Evolutionary conservation across 2,888 invertebrate genomes (phyloP).

Genomic region (Machimus rusticus): DNA sequence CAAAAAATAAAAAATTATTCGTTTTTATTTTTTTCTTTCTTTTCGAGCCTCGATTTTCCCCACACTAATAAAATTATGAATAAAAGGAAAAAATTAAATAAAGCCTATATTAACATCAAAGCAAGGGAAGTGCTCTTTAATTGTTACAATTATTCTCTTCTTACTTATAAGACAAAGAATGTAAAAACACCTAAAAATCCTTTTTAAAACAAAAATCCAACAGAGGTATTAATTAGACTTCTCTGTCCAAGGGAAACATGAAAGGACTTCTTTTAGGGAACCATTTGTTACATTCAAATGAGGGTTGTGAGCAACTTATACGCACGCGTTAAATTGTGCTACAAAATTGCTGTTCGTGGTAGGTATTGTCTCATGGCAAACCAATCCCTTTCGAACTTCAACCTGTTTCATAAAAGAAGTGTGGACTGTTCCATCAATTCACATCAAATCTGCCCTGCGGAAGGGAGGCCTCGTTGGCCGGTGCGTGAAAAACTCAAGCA

Average conservation of each 20-base stretch:
- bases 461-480: background rate
- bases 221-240: background rate
- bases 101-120: background rate
- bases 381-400: background rate
- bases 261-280: background rate
- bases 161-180: background rate
- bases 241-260: background rate
- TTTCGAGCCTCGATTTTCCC: background rate
- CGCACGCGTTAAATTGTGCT: constrained; percentile 9
- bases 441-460: background rate
- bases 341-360: background rate
- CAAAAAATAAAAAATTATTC: background rate
- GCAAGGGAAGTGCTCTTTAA: background rate
- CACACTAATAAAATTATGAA: background rate
- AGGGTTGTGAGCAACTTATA: background rate
- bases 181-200: background rate
- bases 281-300: background rate
- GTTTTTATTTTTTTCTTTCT: background rate
- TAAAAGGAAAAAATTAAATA: background rate
- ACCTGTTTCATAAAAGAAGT: background rate
- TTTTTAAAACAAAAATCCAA: background rate
- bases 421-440: background rate
- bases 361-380: background rate
- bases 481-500: background rate
- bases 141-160: background rate